Base-by-base conservation (phyloP, 1,140 invertebrate genomes). In the Tetramorium simillimum region DNA sequence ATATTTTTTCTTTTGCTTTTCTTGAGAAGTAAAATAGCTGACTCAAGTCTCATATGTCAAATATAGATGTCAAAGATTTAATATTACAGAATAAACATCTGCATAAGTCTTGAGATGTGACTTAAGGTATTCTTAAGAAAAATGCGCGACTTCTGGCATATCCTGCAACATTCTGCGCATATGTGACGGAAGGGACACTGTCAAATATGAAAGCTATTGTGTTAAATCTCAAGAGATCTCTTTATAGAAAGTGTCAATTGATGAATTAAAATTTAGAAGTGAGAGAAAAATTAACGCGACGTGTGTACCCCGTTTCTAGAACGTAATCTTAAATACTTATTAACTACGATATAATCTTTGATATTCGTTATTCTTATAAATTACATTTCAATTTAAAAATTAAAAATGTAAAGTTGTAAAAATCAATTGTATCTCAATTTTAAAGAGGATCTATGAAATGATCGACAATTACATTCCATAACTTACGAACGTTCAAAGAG, bases 201-300 rank as follows among this genome's bases (percentile, higher is more conserved):
- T 60, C 40, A 82, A 73, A 84, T 75, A 84, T 24, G 40, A 84
- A 24, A 75, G n/a, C 51, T 60, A 24, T 62, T 56, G 33, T 43
- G 37, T 82, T 82, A 73, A 84, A 28, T 84, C 51, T 84, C 28
- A 60, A 84, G 46, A 62, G 43, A 73, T 82, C 43, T 73, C 80
- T 58, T 73, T 82, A 75, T 84, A 84, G 53, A 84, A 84, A 84
- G 56, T 24, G 53, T 84, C 80, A 84, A 84, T 84, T 84, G 80
- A 84, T 49, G 58, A 73, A 73, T 73, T 73, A 60, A 75, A 24
- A 84, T 75, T 75, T 84, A 84, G 69, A 75, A 75, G 14, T 60
- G 69, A 33, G 24, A 58, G 14, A 73, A 62, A 84, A 33, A 75
- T 75, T 33, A 84, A 56, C 33, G 43, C 18, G 14, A 24, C 46